Evolutionary conservation across 1,140 invertebrate species (phyloP).

Genomic region (Drosophila pseudoobscura): DNA sequence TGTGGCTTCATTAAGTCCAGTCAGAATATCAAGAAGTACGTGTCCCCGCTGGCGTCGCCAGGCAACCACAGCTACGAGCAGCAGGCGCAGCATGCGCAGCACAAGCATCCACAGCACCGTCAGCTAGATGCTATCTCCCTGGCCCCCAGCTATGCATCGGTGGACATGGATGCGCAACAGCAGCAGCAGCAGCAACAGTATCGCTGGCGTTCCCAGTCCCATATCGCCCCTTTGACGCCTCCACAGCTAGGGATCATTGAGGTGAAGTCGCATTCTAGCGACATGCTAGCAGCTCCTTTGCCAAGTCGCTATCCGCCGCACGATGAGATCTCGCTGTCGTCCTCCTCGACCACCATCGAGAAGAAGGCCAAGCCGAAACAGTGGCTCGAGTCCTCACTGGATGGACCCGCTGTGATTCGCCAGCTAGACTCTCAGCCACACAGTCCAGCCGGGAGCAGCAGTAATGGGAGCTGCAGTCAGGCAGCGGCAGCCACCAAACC

Average conservation of each 20-base stretch:
- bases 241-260: conserved; percentile 49
- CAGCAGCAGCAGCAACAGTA: conserved; percentile 56
- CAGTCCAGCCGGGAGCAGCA: conserved; percentile 51
- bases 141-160: conserved; percentile 74
- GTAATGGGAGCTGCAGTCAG: conserved; percentile 28
- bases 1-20: conserved; percentile 80
- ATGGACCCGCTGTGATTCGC: conserved; percentile 83
- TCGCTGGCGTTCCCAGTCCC: conserved; percentile 76
- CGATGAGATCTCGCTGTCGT: conserved; percentile 74
- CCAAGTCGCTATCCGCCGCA: conserved; percentile 54
- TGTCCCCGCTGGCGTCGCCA: conserved; percentile 70
- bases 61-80: conserved; percentile 62
- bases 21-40: conserved; percentile 80
- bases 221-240: conserved; percentile 67
- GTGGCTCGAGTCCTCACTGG: conserved; percentile 84
- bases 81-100: conserved; percentile 40
- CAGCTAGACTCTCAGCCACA: conserved; percentile 59
- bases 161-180: conserved; percentile 61
- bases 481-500: conserved; percentile 30
- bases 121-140: conserved; percentile 75
- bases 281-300: conserved; percentile 69
- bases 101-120: conserved; percentile 44
- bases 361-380: conserved; percentile 83
- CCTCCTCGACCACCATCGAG: conserved; percentile 62
- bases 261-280: conserved; percentile 70